Evolutionary conservation across 1,140 invertebrate species (phyloP).

Genomic region (Monomorium pharaonis): DNA sequence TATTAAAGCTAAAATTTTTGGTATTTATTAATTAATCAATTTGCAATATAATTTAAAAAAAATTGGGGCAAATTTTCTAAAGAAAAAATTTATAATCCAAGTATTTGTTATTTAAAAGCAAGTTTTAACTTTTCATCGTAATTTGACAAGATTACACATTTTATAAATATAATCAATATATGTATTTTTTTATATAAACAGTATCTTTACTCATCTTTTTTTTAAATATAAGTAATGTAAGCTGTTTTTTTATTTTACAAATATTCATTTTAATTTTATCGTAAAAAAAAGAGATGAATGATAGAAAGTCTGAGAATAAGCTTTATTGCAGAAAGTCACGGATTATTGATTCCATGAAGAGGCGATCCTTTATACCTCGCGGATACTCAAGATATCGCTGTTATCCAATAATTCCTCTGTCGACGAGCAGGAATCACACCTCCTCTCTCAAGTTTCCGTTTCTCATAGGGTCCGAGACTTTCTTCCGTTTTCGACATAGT

Average conservation of each 20-base stretch:
- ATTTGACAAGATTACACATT: background rate
- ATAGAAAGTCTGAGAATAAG: background rate
- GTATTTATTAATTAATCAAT: background rate
- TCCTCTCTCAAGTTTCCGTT: constrained; percentile 6
- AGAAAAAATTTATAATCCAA: background rate
- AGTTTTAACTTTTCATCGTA: background rate
- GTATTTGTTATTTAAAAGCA: background rate
- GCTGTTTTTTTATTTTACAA: background rate
- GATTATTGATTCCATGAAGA: constrained; percentile 29
- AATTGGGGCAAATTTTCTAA: background rate
- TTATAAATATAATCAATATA: background rate
- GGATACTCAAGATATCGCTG: constrained; percentile 18
- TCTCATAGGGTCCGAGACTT: background rate
- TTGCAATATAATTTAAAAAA: background rate
- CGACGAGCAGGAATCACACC: background rate
- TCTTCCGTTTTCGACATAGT: constrained; percentile 34
- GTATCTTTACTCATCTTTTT: background rate
- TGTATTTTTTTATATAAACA: background rate
- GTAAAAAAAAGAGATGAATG: background rate
- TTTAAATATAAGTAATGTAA: background rate
- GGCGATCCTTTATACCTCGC: constrained; percentile 10
- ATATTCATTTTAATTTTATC: background rate
- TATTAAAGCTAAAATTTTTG: background rate
- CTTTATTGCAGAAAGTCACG: background rate
- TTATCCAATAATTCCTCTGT: constrained; percentile 42